Evolutionary conservation across 2,888 invertebrate species (phyloP).

Genomic region (Drosophila antonietae): DNA sequence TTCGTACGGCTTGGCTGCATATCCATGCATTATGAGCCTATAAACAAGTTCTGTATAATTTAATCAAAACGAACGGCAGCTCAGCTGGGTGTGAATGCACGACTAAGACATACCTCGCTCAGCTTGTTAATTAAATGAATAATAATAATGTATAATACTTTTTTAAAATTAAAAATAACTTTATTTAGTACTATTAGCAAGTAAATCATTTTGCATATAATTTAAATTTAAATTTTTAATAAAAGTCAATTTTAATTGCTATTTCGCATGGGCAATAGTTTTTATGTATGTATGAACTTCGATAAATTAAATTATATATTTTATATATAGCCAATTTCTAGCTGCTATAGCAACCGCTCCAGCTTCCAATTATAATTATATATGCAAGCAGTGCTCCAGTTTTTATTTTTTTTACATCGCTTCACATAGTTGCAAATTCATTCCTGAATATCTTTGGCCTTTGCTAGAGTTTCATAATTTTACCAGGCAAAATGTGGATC

Average conservation of each 20-base stretch:
- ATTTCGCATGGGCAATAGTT: background rate
- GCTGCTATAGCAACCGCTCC: background rate
- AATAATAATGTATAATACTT: background rate
- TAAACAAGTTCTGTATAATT: constrained; percentile 7
- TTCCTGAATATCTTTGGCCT: constrained; percentile 1
- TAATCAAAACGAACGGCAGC: background rate
- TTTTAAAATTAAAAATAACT: too few relatives aligned
- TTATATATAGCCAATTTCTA: background rate
- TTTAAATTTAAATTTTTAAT: background rate
- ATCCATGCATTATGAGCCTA: background rate
- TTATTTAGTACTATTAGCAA: background rate
- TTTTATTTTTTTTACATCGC: background rate
- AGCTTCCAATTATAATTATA: too few relatives aligned
- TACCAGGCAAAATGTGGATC: background rate
- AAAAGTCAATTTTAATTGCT: background rate
- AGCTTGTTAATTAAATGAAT: background rate
- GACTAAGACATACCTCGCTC: background rate
- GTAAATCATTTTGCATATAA: background rate
- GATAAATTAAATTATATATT: background rate
- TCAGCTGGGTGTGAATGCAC: background rate
- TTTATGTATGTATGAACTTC: too few relatives aligned
- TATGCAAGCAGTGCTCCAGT: background rate
- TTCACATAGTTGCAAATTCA: background rate
- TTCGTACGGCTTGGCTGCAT: background rate
- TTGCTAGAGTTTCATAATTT: background rate